Evolutionary conservation across 2,888 invertebrate genomes (phyloP), one percentile per base, ranked within the genome.

Genomic region (Heliconius sara): DNA sequence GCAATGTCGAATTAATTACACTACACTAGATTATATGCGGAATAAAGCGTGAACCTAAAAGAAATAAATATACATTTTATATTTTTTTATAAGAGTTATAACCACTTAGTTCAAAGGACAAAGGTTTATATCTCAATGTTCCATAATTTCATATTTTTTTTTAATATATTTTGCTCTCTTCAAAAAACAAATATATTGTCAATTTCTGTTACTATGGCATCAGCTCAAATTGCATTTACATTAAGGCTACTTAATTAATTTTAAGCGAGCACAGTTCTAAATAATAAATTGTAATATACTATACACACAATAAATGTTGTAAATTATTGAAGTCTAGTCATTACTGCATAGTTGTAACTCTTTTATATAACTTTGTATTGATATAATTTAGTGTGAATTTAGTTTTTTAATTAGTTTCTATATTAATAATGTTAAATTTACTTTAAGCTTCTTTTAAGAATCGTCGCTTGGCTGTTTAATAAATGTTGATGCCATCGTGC

Each of bases 251-350:
- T 79, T 82, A 82, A 78, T 39, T 88, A 80, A 85, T 87, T 86
- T 80, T 87, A 88, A 81, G 78, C 83, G 84, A 88, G 92, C 92
- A 92, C 92, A 88, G 86, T 84, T 86, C 75, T 80, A 57, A 27
- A 70, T n/a, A 67, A 85, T 88, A 89, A 89, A 86, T 88, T 88
- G 86, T 89, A 88, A 87, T 89, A 90, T 88, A 52, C 52, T 52
- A 89, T 87, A 85, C 87, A 88, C 86, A 70, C 74, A 79, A 87
- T 91, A 84, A 88, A 91, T 92, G 90, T 91, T 91, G 91, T 92
- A 90, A 88, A 88, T 87, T 89, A 89, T 85, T 87, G 86, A 86
- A 82, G 73, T 77, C 75, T 84, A 83, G 77, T 63, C 71, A 75
- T 81, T 67, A 71, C 16, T 70, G 25, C 7, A 67, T 84, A 84